Base-by-base conservation (phyloP, 2,797 vertebrate genomes). In the Macropodus opercularis region DNA sequence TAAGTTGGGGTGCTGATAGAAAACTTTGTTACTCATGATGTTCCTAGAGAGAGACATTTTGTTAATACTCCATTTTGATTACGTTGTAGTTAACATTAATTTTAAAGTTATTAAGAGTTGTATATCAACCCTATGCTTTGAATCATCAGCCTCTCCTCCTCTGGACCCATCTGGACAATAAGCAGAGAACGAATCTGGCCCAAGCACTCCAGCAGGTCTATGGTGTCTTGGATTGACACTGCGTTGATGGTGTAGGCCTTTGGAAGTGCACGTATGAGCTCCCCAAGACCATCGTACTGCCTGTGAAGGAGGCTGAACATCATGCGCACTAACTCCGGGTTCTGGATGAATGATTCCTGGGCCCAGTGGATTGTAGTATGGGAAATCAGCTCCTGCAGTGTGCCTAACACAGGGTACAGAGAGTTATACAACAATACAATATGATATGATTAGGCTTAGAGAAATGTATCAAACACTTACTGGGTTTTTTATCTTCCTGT, bases 321-420 rank as follows among this genome's bases (percentile, higher is more conserved):
- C 79, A 96, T 94, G 0, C 97, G 89, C 2, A 98, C 97, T 27
- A 98, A 89, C 70, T 97, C 96, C 0, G 96, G 96, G 84, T 94
- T 97, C 91, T 98, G 96, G 76, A 98, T 95, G 29, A 96, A 98
- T 0, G 97, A 94, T 22, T 98, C 96, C 72, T 97, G 96, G 0
- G 96, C 96, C 97, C 97, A 98, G 40, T 95, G 95, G 61, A 98
- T 96, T 93, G 95, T 95, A 0, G 95, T 97, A 53, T 98, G 96
- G 0, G 96, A 98, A 83, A 98, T 96, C 29, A 98, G 89, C 83
- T 96, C 96, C 86, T 96, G 96, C 6, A 98, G 78, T 0, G 95
- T 95, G 64, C 91, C 96, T 98, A 57, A n/a, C 21, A 50, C 21
- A 67, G 27, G 47, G 11, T 0, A 18, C 13, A 66, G 17, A 26